Percentiles rank a stretch among this genome's conserved stretches.
Conservation (phyloP, 2,888 invertebrate genomes). For the Crepidodera aurea region DNA sequence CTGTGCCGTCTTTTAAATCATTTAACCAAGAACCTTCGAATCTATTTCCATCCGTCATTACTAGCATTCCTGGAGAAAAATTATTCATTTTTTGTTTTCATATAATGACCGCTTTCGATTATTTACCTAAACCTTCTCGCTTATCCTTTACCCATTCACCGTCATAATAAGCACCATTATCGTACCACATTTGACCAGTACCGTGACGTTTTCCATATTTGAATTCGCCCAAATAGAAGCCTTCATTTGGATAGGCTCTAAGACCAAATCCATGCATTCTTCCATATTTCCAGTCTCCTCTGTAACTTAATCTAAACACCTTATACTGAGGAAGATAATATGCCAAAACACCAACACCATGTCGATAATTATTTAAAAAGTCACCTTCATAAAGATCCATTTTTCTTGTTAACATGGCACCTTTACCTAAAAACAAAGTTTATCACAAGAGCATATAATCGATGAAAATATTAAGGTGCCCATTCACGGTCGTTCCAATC, state of each 20-base stretch:
- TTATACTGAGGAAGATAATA: slow-evolving; percentile 58
- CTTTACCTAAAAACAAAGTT: slow-evolving; percentile 66
- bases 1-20: slow-evolving; percentile 69
- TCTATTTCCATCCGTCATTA: slow-evolving; percentile 67
- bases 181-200: slow-evolving; percentile 71
- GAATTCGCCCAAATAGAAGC: slow-evolving; percentile 69
- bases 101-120: too few species aligned
- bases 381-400: slow-evolving; percentile 71
- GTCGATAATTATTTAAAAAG: slow-evolving; percentile 65
- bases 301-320: slow-evolving; percentile 63
- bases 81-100: too few species aligned
- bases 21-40: slow-evolving; percentile 71
- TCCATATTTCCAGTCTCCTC: slow-evolving; percentile 69
- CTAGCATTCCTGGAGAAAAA: slow-evolving; percentile 47
- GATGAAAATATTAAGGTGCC: too few species aligned
- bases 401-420: slow-evolving; percentile 61
- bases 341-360: slow-evolving; percentile 68
- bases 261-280: slow-evolving; percentile 68
- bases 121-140: slow-evolving; percentile 49
- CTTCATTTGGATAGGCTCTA: slow-evolving; percentile 66
- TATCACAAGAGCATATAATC: too few species aligned
- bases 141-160: slow-evolving; percentile 64
- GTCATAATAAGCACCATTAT: slow-evolving; percentile 67
- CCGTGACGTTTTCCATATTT: slow-evolving; percentile 65
- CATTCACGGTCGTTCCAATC: too few species aligned